Conservation (phyloP, 2,888 invertebrate genomes). For the Dimorphilus gyrociliatus region DNA sequence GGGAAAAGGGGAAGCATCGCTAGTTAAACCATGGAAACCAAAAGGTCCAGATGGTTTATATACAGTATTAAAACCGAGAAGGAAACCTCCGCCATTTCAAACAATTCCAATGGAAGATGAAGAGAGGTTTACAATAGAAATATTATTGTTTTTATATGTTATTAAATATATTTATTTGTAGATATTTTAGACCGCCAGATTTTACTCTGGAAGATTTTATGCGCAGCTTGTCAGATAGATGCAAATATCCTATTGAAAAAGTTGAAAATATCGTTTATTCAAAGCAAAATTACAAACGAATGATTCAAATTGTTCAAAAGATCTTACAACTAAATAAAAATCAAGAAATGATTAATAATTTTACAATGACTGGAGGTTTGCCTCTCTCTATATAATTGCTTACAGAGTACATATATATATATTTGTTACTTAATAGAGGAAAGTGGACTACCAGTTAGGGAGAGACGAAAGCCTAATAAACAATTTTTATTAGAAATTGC, state of each 20-base stretch:
- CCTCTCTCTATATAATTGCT: conserved; percentile 3
- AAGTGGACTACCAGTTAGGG: too few species aligned
- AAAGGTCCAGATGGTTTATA: conserved; percentile 26
- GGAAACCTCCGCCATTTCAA: conserved; percentile 15
- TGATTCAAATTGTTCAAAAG: conserved; percentile 18
- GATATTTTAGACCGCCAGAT: conserved; percentile 18
- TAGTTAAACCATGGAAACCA: conserved; percentile 22
- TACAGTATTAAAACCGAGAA: conserved; percentile 15
- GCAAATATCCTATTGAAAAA: conserved; percentile 13
- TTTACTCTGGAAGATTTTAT: conserved; percentile 26
- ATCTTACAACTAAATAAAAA: conserved; percentile 7
- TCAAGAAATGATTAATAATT: conserved; percentile 9
- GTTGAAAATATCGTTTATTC: conserved; percentile 19
- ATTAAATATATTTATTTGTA: conserved; percentile 12
- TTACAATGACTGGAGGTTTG: conserved; percentile 17
- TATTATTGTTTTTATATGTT: conserved; percentile 14
- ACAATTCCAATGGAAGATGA: too few species aligned
- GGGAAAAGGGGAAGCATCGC: conserved; percentile 21
- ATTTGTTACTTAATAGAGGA: too few species aligned
- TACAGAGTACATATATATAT: too few species aligned
- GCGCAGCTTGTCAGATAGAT: conserved; percentile 15
- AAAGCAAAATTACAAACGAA: conserved; percentile 20
- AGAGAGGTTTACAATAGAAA: too few species aligned
- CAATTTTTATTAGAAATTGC: conserved; percentile 29
- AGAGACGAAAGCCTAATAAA: conserved; percentile 21